Percentiles rank a stretch among this genome's conserved stretches.
These are phyloP conservation scores for Eublepharis macularius DNA, from an alignment of 2,113 vertebrate genomes.

Conservation along the genomic window DNA sequence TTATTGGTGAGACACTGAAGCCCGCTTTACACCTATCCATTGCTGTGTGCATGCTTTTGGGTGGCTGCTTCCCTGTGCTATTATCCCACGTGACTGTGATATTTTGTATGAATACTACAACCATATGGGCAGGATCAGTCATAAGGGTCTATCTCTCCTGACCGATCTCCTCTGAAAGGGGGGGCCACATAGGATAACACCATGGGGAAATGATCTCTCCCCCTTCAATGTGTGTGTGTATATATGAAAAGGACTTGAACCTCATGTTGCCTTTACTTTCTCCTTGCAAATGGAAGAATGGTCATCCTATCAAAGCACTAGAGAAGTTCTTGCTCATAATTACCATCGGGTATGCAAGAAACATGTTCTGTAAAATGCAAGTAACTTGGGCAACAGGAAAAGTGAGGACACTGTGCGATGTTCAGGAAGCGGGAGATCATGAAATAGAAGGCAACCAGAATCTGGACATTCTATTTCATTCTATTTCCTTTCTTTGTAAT, in stretches of 20 bases:
- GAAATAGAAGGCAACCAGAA: conserved; percentile 66
- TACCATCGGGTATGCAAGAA: conserved; percentile 65
- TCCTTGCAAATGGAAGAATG: neutral
- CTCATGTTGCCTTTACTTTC: conserved; percentile 9
- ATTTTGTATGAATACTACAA: neutral
- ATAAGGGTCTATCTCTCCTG: too few relatives aligned
- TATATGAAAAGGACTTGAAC: neutral
- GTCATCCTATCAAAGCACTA: conserved; percentile 25
- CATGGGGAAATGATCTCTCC: neutral
- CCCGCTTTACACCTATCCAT: too few relatives aligned
- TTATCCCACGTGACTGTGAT: neutral
- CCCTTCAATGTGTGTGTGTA: too few relatives aligned
- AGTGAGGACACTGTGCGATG: conserved; percentile 67
- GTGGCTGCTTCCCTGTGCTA: too few relatives aligned
- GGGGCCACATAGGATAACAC: neutral
- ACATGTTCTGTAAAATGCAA: conserved; percentile 64
- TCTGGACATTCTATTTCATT: conserved; percentile 46
- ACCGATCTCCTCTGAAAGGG: too few relatives aligned
- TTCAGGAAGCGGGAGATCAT: conserved; percentile 72
- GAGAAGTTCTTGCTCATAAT: conserved; percentile 40
- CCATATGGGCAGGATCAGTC: neutral
- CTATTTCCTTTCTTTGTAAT: conserved; percentile 40
- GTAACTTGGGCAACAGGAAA: conserved; percentile 79
- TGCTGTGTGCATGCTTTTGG: too few relatives aligned
- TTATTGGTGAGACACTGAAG: too few relatives aligned